Evolutionary conservation across 2,888 invertebrate species (phyloP), one percentile per base, ranked within the genome.

Genomic region (Xanthorhoe designata): DNA sequence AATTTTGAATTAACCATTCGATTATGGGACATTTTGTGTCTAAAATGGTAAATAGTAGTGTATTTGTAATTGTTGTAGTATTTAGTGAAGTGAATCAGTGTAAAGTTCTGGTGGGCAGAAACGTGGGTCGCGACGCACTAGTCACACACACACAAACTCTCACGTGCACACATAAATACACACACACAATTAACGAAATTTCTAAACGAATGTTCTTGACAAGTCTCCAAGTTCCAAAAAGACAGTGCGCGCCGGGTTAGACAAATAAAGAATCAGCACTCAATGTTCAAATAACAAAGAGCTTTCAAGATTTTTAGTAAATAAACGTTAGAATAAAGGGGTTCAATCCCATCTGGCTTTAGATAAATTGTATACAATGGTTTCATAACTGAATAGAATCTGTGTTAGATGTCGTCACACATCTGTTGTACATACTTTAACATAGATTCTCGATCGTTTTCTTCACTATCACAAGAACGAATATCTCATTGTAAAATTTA

Each of bases 261-360:
- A 90, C 88, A 92, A 91, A 91, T 91, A 91, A 87, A 82, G 88
- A 90, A 90, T 88, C 90, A 88, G 92, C 92, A 93, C 91, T 89
- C 91, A 91, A 93, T 93, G 93, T 93, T 93, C 93, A 93, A 93
- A 93, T 92, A 87, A 91, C 91, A 92, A 93, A 88, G 92, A 93
- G 93, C 93, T 93, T 86, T 92, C 91, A 89, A 92, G 82, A 86
- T 89, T 91, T 72, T 90, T 92, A 92, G 91, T 89, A 81, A 90
- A 90, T 91, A 90, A 85, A 90, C 86, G 85, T 90, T 91, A 93
- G 92, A 84, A 80, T 91, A 90, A 88, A 71, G 76, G 85, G 84
- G 85, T 88, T 88, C 85, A 85, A 88, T 86, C 88, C 87, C 86
- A 71, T 85, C 91, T 89, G 92, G 92, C 92, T 92, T 91, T 92